A percentile compares a stretch with the other conserved stretches of the same genome.
phyloP scores from a whole-genome alignment of 2,113 vertebrate species.

The Eupsittula cactorum region DNA sequence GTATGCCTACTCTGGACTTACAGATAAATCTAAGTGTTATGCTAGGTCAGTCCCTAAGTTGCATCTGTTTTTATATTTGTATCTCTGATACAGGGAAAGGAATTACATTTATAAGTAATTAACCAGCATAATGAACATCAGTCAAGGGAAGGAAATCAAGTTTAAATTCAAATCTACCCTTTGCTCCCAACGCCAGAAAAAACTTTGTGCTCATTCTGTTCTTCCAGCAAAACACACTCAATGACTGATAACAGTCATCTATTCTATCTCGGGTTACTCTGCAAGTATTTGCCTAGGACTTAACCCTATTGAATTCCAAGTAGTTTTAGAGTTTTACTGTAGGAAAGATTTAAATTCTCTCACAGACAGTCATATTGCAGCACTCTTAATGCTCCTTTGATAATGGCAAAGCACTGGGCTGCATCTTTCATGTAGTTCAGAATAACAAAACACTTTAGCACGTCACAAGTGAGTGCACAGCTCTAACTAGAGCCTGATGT shows the following conservation, averaged over 20 bases:
- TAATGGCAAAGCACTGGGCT: background rate
- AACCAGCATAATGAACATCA: background rate
- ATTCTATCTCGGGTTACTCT: background rate
- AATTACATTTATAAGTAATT: conserved; percentile 13
- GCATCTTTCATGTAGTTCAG: background rate
- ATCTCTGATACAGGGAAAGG: background rate
- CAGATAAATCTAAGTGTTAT: background rate
- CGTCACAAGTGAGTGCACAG: background rate
- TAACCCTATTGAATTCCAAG: conserved; percentile 3
- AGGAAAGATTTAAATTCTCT: background rate
- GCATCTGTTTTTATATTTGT: background rate
- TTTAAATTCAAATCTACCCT: conserved; percentile 27
- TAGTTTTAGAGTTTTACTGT: background rate
- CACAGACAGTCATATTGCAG: background rate
- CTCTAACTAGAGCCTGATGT: background rate
- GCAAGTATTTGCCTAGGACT: conserved; percentile 31
- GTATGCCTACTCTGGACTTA: background rate
- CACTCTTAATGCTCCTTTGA: background rate
- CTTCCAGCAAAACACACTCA: conserved; percentile 18
- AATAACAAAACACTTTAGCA: background rate
- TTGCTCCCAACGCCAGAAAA: background rate
- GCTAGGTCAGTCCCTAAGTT: background rate
- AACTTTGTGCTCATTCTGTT: background rate
- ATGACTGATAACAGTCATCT: conserved; percentile 14
- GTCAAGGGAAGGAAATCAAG: background rate